Evolutionary conservation across 2,888 invertebrate species (phyloP), one percentile per base, ranked within the genome.

Genomic region (Drosophila birchii): DNA sequence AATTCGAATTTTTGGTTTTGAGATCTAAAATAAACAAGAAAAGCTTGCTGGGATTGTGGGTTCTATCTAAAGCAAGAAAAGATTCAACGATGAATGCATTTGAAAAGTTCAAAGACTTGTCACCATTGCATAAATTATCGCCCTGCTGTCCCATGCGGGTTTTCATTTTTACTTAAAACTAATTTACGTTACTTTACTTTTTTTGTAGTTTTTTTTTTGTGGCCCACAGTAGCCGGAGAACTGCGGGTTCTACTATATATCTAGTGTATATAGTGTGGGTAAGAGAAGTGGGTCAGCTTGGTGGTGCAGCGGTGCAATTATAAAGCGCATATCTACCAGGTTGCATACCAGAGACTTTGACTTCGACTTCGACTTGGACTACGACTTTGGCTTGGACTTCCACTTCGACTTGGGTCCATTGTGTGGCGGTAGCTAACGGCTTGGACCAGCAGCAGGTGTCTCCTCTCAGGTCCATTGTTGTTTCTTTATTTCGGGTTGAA

Each of bases 251-350:
- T 53, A 32, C 38, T 20, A 14, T 36, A 36, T 4, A 32, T 18
- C 12, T 47, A 29, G 67, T 39, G 53, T 6, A 32, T 18, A n/a
- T 18, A n/a, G 67, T 39, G 53, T 56, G 61, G 51, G 39, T 58
- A 47, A 57, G 41, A 66, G 51, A 86, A 86, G 87, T 83, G 87
- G 82, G 82, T 83, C 82, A 83, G 45, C 74, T 75, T 64, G 77
- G 55, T 60, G 70, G 71, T 29, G 83, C 76, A 75, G 76, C 72
- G 70, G 82, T 79, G 77, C 85, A 84, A 83, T 83, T 83, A 84
- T 77, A 77, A 79, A 77, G 87, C 79, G 84, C 84, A 83, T 83
- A 76, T 86, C 84, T 53, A 55, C 57, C 54, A 75, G 73, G 55
- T 66, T 59, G 71, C 73, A 74, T 63, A 64, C 74, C 64, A 47